Evolutionary conservation across 1,140 invertebrate species (phyloP), one percentile per base, ranked within the genome.

Genomic region (Gonatopus flavifemur): DNA sequence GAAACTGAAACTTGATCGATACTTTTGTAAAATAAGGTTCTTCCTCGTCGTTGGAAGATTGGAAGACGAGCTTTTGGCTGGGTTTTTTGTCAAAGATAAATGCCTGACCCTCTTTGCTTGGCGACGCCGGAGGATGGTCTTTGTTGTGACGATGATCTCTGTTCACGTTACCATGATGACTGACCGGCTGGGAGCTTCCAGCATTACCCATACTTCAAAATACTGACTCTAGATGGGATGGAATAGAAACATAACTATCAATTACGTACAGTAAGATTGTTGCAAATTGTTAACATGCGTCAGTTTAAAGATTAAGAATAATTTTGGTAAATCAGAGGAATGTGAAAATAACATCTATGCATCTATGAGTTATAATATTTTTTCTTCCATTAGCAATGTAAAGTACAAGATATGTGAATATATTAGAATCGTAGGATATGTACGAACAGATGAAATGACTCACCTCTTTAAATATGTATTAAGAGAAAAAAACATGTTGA

Each of bases 31-130:
- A 90, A 77, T 87, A 89, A 18, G 88, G 82, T 58, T 90, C 89
- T 55, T 90, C 88, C 66, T 92, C 90, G 64, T 93, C 90, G 50
- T 88, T 81, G 13, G 87, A 89, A 56, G 83, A 78, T 70, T 86
- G 79, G 67, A 80, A 80, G 18, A 82, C 69, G 28, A 86, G 64
- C 62, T 83, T 86, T 45, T 84, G 83, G 55, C 83, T 84, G n/a
- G 82, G 76, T 72, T 88, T 89, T 70, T 91, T 92, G 67, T 92
- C 90, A 76, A 93, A 93, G 25, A 86, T 82, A 79, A 93, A 93
- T 33, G 88, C 90, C 76, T 90, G 88, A 37, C 86, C 88, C 63
- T 91, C 89, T 63, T 87, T 89, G 18, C 77, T 78, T 28, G 86
- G 86, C 0, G 88, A 88, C 15, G 85, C 82, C 8, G 87, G 87